Evolutionary conservation across 2,113 vertebrate genomes (phyloP).

Genomic region (Phaethon lepturus): DNA sequence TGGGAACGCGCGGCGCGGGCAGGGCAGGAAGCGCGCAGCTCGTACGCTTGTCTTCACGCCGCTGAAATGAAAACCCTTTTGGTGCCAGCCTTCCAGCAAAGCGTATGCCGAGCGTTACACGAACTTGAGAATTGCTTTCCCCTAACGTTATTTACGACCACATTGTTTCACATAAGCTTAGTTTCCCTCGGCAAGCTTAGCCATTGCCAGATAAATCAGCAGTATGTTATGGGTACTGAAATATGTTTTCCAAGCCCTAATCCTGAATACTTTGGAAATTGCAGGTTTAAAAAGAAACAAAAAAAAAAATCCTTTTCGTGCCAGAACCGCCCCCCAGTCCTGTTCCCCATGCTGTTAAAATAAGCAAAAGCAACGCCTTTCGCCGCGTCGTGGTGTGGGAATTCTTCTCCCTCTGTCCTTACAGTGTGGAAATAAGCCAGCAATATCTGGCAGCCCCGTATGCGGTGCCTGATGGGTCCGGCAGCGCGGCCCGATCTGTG

Average conservation of each 20-base stretch:
- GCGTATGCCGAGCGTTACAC: neutral
- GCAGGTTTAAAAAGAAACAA: neutral
- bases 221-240: neutral
- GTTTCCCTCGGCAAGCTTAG: neutral
- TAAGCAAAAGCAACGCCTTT: slow-evolving; percentile 11
- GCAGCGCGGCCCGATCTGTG: neutral
- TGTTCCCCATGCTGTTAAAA: neutral
- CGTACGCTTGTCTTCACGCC: neutral
- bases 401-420: neutral
- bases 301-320: neutral
- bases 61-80: slow-evolving; percentile 1
- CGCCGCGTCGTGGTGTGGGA: neutral
- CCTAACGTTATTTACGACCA: neutral
- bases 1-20: neutral
- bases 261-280: neutral
- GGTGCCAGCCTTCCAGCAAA: slow-evolving; percentile 25
- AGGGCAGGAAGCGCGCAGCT: neutral
- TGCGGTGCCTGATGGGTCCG: neutral
- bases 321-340: neutral
- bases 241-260: slow-evolving; percentile 20
- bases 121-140: neutral
- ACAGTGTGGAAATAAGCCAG: neutral
- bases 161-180: slow-evolving; percentile 27
- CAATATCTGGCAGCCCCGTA: neutral
- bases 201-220: slow-evolving; percentile 31